A percentile compares a stretch with the other conserved stretches of the same genome.
Conservation (phyloP, 2,888 invertebrate species). For the Acrobasis consociella region DNA sequence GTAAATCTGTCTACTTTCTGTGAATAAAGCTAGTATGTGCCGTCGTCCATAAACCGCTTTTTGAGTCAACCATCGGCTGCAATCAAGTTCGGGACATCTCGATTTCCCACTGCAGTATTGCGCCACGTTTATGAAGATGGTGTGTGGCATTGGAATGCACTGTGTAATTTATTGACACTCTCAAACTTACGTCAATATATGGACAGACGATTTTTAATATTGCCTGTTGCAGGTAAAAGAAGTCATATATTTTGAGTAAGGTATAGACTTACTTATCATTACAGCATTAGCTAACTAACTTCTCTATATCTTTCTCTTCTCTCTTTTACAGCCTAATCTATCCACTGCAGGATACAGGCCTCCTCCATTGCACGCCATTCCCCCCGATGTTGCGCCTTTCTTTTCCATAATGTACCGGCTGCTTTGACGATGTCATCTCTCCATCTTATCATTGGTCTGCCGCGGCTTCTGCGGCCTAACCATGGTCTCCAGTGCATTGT, state of each 20-base stretch:
- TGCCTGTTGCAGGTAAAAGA: not conserved
- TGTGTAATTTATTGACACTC: not conserved
- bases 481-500: no score
- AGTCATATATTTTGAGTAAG: not conserved
- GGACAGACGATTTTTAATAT: not conserved
- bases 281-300: no score
- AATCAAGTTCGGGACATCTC: slow-evolving; percentile 10
- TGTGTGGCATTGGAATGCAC: slow-evolving; percentile 6
- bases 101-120: slow-evolving; percentile 1
- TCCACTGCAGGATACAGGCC: no score
- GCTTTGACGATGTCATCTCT: no score
- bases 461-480: no score
- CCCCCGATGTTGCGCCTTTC: no score
- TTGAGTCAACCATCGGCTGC: not conserved
- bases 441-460: no score
- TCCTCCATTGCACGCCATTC: no score
- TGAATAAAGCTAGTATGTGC: not conserved
- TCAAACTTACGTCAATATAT: not conserved
- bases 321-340: no score
- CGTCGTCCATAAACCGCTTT: not conserved
- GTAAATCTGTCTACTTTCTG: not conserved
- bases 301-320: no score
- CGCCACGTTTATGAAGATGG: not conserved
- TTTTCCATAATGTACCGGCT: no score
- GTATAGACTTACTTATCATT: not conserved